Evolutionary conservation across 2,888 invertebrate genomes (phyloP).

Genomic region (Drosophila imparisetae): DNA sequence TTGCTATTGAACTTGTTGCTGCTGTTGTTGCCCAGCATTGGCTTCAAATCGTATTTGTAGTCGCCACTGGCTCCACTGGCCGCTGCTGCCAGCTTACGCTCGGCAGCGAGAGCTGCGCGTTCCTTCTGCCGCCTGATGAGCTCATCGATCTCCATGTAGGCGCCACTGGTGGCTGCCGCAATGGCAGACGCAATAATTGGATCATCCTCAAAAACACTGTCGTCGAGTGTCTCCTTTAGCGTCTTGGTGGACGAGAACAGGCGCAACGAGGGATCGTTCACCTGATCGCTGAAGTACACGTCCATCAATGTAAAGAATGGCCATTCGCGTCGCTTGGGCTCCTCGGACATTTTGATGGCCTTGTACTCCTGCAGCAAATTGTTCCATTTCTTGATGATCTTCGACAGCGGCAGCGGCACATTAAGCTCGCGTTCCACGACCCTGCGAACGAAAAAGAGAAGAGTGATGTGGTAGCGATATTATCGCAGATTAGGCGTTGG

Average conservation of each 20-base stretch:
- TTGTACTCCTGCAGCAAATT: constrained; percentile 85
- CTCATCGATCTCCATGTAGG: constrained; percentile 85
- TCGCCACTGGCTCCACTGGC: constrained; percentile 70
- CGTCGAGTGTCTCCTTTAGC: constrained; percentile 84
- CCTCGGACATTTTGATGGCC: constrained; percentile 85
- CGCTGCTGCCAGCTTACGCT: constrained; percentile 68
- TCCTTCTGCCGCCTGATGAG: constrained; percentile 83
- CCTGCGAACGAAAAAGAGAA: constrained; percentile 51
- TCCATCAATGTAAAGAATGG: constrained; percentile 85
- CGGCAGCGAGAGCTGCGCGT: constrained; percentile 76
- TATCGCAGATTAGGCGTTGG: constrained; percentile 31
- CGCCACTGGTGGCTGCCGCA: constrained; percentile 84
- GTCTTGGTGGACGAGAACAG: constrained; percentile 85
- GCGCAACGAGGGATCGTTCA: constrained; percentile 85
- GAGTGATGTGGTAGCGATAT: constrained; percentile 21
- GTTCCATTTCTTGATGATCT: constrained; percentile 85
- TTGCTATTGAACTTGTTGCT: constrained; percentile 77
- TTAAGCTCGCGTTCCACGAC: constrained; percentile 85
- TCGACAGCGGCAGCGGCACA: constrained; percentile 85
- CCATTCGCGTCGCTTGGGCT: constrained; percentile 85
- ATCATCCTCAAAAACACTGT: constrained; percentile 85
- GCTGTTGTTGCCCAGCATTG: constrained; percentile 76
- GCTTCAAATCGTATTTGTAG: constrained; percentile 81
- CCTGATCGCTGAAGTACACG: constrained; percentile 85
- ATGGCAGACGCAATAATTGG: constrained; percentile 85